Percentiles rank a stretch among this genome's conserved stretches.
Conservation (phyloP, 1,140 invertebrate genomes). For the Andricus grossulariae region DNA sequence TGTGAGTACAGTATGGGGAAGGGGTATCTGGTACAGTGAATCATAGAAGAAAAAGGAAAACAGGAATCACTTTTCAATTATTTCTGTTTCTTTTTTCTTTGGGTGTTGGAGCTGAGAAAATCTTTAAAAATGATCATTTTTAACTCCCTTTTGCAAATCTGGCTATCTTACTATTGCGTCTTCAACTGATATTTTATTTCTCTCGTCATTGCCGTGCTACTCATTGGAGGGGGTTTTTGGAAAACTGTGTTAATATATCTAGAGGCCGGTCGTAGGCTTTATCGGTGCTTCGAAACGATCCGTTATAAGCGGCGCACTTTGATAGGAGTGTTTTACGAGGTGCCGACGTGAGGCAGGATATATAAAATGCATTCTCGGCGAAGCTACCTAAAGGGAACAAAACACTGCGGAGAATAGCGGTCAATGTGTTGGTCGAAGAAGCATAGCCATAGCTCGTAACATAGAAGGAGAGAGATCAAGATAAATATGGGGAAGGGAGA, state of each 20-base stretch:
- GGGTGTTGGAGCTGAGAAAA: too few species aligned
- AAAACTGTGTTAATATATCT: conserved; percentile 14
- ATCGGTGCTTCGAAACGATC: conserved; percentile 31
- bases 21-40: neutral
- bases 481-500: neutral
- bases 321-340: conserved; percentile 47
- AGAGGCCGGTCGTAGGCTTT: neutral
- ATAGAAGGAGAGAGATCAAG: conserved; percentile 9
- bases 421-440: conserved; percentile 28
- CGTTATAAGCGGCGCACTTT: conserved; percentile 29
- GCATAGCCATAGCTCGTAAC: neutral
- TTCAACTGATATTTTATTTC: neutral
- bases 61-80: neutral
- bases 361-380: conserved; percentile 27
- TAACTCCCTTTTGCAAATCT: neutral
- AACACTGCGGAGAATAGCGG: conserved; percentile 38
- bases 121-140: too few species aligned
- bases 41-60: neutral
- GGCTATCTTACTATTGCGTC: too few species aligned
- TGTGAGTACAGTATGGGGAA: conserved; percentile 4
- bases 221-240: neutral
- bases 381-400: conserved; percentile 35
- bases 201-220: neutral
- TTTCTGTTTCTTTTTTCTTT: neutral
- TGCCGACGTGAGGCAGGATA: conserved; percentile 39